Evolutionary conservation across 1,140 invertebrate species (phyloP).

Genomic region (Saccostrea cuccullata): DNA sequence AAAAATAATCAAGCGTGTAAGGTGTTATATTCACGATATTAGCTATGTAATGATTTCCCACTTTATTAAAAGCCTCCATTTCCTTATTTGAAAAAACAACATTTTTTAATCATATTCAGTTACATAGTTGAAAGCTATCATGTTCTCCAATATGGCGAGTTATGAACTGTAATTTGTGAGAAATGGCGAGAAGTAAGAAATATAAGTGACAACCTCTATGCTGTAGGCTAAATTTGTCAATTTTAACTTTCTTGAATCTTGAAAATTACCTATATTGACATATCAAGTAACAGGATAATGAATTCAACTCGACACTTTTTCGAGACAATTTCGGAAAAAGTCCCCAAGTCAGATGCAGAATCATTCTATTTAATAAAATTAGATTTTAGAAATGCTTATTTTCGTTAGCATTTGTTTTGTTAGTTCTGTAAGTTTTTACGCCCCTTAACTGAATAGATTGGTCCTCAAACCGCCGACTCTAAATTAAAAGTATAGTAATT

Average conservation of each 20-base stretch:
- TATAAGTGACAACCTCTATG: background rate
- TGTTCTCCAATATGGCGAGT: slow-evolving; percentile 1
- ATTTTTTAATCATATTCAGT: background rate
- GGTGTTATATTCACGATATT: background rate
- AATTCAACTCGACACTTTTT: background rate
- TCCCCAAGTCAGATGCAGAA: no score
- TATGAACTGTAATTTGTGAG: slow-evolving; percentile 7
- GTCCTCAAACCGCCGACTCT: no score
- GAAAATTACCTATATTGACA: background rate
- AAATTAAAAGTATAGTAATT: no score
- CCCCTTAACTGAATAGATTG: no score
- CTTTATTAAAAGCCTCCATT: background rate
- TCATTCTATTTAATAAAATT: no score
- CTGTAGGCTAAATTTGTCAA: background rate
- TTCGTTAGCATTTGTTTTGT: no score
- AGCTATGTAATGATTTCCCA: background rate
- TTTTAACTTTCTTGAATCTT: background rate
- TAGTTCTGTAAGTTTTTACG: no score
- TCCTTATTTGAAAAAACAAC: background rate
- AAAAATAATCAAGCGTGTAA: background rate
- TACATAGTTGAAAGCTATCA: background rate
- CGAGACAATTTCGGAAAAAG: no score
- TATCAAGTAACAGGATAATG: slow-evolving; percentile 7
- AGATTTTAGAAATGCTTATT: no score
- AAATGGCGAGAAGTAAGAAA: background rate